Percentiles rank a stretch among this genome's conserved stretches.
These are phyloP conservation scores for Carlito syrichta DNA, from an alignment of 2,113 vertebrate species.

Conservation along the genomic window DNA sequence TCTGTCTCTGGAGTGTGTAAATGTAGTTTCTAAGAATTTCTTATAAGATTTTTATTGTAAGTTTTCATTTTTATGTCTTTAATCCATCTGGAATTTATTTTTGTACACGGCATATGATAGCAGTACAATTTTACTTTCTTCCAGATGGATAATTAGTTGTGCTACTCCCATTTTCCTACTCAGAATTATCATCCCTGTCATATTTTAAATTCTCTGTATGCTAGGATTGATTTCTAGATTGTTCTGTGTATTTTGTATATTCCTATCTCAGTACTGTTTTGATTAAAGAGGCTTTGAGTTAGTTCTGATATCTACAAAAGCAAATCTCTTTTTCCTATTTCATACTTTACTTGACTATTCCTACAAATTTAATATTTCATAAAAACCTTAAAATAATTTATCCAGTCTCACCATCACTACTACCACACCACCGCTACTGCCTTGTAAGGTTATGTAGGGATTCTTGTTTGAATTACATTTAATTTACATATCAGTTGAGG, in stretches of 20 bases:
- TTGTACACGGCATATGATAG: background rate
- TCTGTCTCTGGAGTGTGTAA: background rate
- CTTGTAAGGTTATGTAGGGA: background rate
- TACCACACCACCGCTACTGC: background rate
- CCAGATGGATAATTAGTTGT: slow-evolving; percentile 26
- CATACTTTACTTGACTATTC: background rate
- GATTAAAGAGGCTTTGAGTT: background rate
- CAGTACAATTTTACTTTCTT: slow-evolving; percentile 31
- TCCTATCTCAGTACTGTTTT: background rate
- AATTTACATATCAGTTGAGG: slow-evolving; percentile 14
- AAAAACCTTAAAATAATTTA: background rate
- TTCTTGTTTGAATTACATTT: slow-evolving; percentile 20
- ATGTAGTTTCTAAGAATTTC: slow-evolving; percentile 22
- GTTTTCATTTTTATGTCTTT: slow-evolving; percentile 8
- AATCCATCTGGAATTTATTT: slow-evolving; percentile 55
- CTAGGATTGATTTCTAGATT: background rate
- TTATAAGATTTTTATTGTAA: slow-evolving; percentile 38
- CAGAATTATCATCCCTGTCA: background rate
- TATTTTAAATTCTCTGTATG: background rate
- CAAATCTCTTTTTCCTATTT: background rate
- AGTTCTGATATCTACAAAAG: background rate
- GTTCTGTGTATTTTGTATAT: background rate
- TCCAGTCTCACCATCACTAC: background rate
- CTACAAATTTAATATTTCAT: background rate
- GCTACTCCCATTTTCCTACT: background rate